Percentiles rank a stretch among this genome's conserved stretches.
Conservation (phyloP, 2,888 invertebrate genomes). For the Lithophane ornitopus region DNA sequence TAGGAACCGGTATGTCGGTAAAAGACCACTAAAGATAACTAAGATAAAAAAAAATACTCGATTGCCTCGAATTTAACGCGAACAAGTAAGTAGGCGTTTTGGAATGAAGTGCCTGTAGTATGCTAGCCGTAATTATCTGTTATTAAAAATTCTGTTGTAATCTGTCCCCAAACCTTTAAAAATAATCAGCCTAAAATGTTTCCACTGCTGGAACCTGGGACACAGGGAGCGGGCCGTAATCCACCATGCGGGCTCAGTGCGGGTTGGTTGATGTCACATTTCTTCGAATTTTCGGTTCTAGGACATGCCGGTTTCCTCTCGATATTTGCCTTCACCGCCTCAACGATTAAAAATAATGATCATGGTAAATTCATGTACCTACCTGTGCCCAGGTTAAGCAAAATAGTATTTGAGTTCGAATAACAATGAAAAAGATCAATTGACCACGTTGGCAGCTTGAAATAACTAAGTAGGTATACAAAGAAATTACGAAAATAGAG, state of each 20-base stretch:
- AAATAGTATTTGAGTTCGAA: neutral
- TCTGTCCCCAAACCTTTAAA: neutral
- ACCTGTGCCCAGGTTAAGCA: neutral
- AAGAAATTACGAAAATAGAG: neutral
- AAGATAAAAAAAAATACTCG: slow-evolving; percentile 46
- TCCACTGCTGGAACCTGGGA: no score
- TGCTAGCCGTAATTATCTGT: slow-evolving; percentile 26
- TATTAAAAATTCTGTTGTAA: slow-evolving; percentile 30
- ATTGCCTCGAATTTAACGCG: slow-evolving; percentile 57
- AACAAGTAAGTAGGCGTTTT: slow-evolving; percentile 20
- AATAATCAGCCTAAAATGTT: no score
- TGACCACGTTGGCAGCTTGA: neutral
- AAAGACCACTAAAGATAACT: slow-evolving; percentile 30
- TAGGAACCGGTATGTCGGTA: slow-evolving; percentile 52
- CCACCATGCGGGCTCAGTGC: no score
- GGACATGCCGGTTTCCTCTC: no score
- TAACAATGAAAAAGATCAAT: neutral
- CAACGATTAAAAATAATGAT: neutral
- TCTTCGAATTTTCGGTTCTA: no score
- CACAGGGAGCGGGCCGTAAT: no score
- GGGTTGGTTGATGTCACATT: no score
- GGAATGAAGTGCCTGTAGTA: neutral
- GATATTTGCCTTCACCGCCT: no score
- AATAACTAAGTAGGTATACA: neutral
- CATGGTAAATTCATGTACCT: neutral